Conservation (phyloP, 2,113 vertebrate species). For the Potamarius usumacintae region DNA sequence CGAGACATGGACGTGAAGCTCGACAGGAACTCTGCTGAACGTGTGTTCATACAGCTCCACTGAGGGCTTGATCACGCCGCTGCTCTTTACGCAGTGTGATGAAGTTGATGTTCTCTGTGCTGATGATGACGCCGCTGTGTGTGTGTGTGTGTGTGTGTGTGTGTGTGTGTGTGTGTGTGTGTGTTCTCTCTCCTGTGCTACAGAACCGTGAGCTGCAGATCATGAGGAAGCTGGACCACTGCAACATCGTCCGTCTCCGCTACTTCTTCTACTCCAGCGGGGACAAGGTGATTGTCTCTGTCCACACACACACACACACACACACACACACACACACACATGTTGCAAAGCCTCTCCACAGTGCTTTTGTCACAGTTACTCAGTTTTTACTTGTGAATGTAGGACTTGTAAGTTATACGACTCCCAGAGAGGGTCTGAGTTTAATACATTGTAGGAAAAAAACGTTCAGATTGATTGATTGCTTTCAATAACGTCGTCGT, state of each 20-base stretch:
- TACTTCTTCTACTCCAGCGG: conserved; percentile 99
- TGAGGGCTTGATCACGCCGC: background rate
- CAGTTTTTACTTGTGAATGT: background rate
- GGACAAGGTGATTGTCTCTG: conserved; percentile 85
- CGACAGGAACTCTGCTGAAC: background rate
- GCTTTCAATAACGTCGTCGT: background rate
- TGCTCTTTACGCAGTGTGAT: background rate
- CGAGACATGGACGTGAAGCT: background rate
- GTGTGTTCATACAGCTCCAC: background rate
- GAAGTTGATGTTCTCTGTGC: too few species aligned
- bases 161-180: background rate
- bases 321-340: too few species aligned
- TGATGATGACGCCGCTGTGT: too few species aligned
- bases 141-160: background rate
- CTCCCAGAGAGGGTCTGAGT: background rate
- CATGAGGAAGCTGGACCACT: conserved; percentile 99
- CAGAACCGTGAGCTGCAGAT: conserved; percentile 99
- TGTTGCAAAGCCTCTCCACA: background rate
- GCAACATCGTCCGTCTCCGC: conserved; percentile 98
- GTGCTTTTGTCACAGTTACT: background rate
- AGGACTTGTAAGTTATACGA: background rate
- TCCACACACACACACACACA: too few species aligned
- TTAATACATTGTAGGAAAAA: background rate
- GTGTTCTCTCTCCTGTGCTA: conserved; percentile 55
- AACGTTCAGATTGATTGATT: too few species aligned